Base-by-base conservation (phyloP, 2,888 invertebrate genomes). In the Trypoxylon attenuatum region DNA sequence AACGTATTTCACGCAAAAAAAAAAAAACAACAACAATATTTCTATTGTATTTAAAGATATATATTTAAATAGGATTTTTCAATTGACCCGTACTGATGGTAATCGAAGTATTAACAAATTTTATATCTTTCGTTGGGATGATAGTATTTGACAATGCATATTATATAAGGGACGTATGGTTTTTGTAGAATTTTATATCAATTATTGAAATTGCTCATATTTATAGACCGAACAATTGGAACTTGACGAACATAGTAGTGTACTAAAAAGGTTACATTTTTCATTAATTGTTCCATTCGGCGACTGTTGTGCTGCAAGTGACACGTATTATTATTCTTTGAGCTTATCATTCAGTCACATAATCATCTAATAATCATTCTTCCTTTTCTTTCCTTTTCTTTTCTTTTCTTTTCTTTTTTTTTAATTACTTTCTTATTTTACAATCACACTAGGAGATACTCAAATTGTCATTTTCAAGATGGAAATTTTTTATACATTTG, bases 51-150 rank as follows among this genome's bases (percentile, higher is more conserved):
- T 77, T 76, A 71, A 66, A 61, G 45, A 47, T 63, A 64, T 71
- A 63, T 82, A 78, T 75, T 70, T 82, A 81, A 76, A 77, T 81
- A 82, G 81, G 81, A 78, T 81, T 80, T 82, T 82, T 76, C 78
- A 82, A 82, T 78, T 80, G 69, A 78, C 64, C 49, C 61, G 73
- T 76, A 78, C 66, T 77, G 77, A 73, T 69, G 69, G 62, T 77
- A 69, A 79, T 76, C 71, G 71, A 73, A 82, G 81, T 82, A 82
- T 82, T 82, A 82, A 73, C 73, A 78, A 72, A 80, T 74, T 79
- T 77, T 80, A 70, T 79, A 77, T 74, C 67, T 76, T 77, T 62
- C 61, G 68, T 78, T 76, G 73, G 64, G 43, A 69, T 65, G 45
- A 47, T 76, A 73, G 62, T 77, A 74, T 66, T n/a, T 62, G 64